These are phyloP conservation scores for Geodia barretti DNA, from an alignment of 37 sponge, comb jelly and placozoan species.

Conservation along the genomic window DNA sequence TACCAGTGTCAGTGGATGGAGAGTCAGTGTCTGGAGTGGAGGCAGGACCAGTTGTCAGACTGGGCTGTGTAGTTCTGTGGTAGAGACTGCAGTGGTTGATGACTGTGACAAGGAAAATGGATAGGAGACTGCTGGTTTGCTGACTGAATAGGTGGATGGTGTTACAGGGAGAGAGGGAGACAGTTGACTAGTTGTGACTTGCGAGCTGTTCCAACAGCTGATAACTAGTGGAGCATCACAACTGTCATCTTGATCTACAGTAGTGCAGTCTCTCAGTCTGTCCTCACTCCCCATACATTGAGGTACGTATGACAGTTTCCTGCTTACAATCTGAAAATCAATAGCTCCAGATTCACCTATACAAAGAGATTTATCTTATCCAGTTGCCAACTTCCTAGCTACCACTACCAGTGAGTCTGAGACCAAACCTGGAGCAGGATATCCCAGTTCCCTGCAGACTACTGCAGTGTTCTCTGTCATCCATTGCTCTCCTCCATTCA, in stretches of 20 bases:
- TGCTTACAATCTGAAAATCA: too few species aligned
- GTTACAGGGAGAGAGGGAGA: background rate
- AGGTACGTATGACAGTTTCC: background rate
- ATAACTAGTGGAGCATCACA: background rate
- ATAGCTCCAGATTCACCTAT: too few species aligned
- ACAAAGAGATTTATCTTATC: background rate
- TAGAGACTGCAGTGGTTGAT: background rate
- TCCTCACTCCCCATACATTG: background rate
- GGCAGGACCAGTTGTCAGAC: background rate
- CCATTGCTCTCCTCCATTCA: background rate
- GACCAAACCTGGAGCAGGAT: background rate
- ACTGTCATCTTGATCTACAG: background rate
- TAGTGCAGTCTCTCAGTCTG: background rate
- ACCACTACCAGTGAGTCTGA: background rate
- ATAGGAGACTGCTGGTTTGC: too few species aligned
- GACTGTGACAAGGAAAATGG: background rate
- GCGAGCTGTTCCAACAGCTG: background rate
- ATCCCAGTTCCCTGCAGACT: background rate
- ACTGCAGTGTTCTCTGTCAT: background rate
- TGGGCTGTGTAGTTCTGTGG: background rate
- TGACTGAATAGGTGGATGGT: too few species aligned
- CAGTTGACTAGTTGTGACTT: background rate
- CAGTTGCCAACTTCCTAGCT: background rate
- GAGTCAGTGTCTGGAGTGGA: background rate
- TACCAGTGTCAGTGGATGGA: background rate